These are phyloP conservation scores for Seriola quinqueradiata DNA, from an alignment of 2,113 vertebrate genomes.

Conservation along the genomic window DNA sequence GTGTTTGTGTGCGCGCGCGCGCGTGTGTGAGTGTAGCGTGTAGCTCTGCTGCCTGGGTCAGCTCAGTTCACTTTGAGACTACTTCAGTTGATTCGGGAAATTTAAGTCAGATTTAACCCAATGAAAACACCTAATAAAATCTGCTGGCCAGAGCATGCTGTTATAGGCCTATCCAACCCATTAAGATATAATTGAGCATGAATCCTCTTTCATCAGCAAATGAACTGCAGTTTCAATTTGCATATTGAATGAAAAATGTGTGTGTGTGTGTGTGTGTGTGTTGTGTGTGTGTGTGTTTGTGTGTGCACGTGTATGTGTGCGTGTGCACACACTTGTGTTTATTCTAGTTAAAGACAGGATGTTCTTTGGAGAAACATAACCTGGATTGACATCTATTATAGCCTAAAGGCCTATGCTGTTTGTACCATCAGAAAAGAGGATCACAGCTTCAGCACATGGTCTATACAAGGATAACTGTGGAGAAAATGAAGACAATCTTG, in stretches of 20 bases:
- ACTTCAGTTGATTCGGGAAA: slow-evolving; percentile 57
- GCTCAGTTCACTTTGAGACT: slow-evolving; percentile 42
- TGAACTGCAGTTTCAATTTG: slow-evolving; percentile 76
- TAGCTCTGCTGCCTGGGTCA: slow-evolving; percentile 21
- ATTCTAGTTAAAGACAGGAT: slow-evolving; percentile 59
- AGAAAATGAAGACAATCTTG: slow-evolving; percentile 34
- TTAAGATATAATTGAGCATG: slow-evolving; percentile 78
- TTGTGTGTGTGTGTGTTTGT: slow-evolving; percentile 13
- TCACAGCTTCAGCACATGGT: slow-evolving; percentile 30
- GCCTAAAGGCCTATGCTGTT: slow-evolving; percentile 63
- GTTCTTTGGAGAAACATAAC: slow-evolving; percentile 60
- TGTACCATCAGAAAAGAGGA: slow-evolving; percentile 51
- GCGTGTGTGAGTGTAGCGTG: too few species aligned
- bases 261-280: slow-evolving; percentile 15
- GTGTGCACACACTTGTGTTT: slow-evolving; percentile 24
- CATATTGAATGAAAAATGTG: slow-evolving; percentile 74
- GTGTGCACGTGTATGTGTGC: slow-evolving; percentile 7
- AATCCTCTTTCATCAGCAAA: slow-evolving; percentile 81
- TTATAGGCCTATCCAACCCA: slow-evolving; percentile 64
- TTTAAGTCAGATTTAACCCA: slow-evolving; percentile 67
- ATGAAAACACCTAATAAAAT: slow-evolving; percentile 65
- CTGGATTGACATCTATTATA: slow-evolving; percentile 57
- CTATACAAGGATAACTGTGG: slow-evolving; percentile 11
- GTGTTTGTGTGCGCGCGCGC: neutral
- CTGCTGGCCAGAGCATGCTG: slow-evolving; percentile 49